Evolutionary conservation across 2,113 vertebrate genomes (phyloP).

Genomic region (Pygoscelis antarcticus): DNA sequence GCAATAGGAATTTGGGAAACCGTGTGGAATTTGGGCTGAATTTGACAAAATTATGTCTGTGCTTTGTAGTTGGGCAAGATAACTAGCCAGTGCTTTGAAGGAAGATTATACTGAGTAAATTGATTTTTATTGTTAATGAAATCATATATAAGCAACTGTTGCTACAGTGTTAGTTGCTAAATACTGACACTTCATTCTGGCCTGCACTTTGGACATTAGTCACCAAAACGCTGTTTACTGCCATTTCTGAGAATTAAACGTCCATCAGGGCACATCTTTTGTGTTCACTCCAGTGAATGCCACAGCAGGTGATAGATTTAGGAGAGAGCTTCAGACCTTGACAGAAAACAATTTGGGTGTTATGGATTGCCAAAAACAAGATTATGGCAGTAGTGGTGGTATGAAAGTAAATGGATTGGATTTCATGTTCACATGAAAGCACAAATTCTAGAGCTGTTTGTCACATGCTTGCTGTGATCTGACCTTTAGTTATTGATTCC

Average conservation of each 20-base stretch:
- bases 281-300: background rate
- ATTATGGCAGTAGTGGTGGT: background rate
- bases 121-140: background rate
- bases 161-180: background rate
- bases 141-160: background rate
- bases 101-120: background rate
- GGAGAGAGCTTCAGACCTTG: background rate
- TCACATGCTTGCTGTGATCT: conserved; percentile 16
- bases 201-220: background rate
- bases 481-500: conserved; percentile 50
- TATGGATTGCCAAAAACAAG: conserved; percentile 45
- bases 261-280: background rate
- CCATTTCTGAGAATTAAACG: background rate
- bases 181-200: background rate
- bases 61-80: background rate
- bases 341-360: conserved; percentile 30
- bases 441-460: conserved; percentile 39
- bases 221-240: background rate
- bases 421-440: conserved; percentile 26
- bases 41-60: background rate
- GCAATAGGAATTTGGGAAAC: background rate
- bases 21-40: background rate
- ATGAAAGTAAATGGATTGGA: conserved; percentile 42
- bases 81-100: background rate
- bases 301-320: conserved; percentile 30